Evolutionary conservation across 2,888 invertebrate species (phyloP).

Genomic region (Gonocerus acuteangulatus): DNA sequence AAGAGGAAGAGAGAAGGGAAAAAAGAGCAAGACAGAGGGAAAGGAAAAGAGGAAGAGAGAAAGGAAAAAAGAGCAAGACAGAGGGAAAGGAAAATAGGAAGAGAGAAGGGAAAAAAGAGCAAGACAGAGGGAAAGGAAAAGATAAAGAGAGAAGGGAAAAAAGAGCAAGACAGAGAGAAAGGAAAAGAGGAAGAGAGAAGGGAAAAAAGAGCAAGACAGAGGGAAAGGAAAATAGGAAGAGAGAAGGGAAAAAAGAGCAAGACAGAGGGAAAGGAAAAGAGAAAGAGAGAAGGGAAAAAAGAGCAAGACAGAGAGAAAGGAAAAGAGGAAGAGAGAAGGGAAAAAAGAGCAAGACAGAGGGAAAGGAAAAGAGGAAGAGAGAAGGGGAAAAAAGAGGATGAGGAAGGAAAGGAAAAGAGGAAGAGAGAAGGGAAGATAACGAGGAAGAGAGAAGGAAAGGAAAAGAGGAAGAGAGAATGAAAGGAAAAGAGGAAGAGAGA

Average conservation of each 20-base stretch:
- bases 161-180: conserved; percentile 15
- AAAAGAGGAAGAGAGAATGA: too few species aligned
- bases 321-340: conserved; percentile 12
- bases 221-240: conserved; percentile 2
- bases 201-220: conserved; percentile 6
- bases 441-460: too few species aligned
- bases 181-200: conserved; percentile 12
- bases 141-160: conserved; percentile 9
- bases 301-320: conserved; percentile 16
- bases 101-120: not conserved
- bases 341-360: conserved; percentile 2
- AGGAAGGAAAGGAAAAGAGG: too few species aligned
- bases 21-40: not conserved
- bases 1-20: too few species aligned
- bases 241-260: not conserved
- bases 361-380: conserved; percentile 8
- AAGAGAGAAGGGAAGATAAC: not conserved
- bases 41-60: not conserved
- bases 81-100: too few species aligned
- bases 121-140: conserved; percentile 8
- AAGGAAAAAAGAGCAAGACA: not conserved
- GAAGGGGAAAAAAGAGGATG: too few species aligned
- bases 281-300: conserved; percentile 12
- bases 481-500: conserved; percentile 1
- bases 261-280: conserved; percentile 16